Evolutionary conservation across 2,888 invertebrate genomes (phyloP).

Genomic region (Therioaphis trifolii): DNA sequence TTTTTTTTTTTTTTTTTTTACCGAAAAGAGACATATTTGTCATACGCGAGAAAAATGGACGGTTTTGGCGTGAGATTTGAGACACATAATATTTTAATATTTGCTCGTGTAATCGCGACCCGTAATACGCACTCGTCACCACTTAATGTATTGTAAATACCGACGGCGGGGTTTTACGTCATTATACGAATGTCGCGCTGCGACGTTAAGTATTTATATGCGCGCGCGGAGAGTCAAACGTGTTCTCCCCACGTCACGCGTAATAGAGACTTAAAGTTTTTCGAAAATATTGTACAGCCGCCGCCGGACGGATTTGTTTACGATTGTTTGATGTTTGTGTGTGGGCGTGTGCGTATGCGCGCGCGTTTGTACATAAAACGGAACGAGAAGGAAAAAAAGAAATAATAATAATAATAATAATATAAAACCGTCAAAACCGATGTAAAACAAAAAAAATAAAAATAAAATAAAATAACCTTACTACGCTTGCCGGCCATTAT

Average conservation of each 20-base stretch:
- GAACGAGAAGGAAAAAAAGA: neutral
- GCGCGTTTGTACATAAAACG: constrained; percentile 15
- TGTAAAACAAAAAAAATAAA: constrained; percentile 16
- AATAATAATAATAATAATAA: constrained; percentile 19
- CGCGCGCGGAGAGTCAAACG: neutral
- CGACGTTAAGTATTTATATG: neutral
- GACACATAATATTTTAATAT: no score
- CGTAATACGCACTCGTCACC: no score
- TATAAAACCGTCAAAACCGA: constrained; percentile 49
- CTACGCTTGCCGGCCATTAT: constrained; percentile 44
- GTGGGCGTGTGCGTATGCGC: neutral
- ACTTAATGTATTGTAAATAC: neutral
- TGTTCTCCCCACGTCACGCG: neutral
- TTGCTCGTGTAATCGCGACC: no score
- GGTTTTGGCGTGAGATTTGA: no score
- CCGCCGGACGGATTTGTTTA: constrained; percentile 56
- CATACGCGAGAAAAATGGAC: no score
- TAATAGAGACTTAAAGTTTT: constrained; percentile 40
- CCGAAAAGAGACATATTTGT: no score
- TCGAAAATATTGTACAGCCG: constrained; percentile 5
- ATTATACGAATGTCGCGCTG: neutral
- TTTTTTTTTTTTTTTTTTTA: neutral
- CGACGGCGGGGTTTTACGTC: neutral
- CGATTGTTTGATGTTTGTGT: constrained; percentile 49
- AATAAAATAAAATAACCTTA: neutral